Conservation (phyloP, 2,888 invertebrate genomes). For the Drosophila mercatorum region DNA sequence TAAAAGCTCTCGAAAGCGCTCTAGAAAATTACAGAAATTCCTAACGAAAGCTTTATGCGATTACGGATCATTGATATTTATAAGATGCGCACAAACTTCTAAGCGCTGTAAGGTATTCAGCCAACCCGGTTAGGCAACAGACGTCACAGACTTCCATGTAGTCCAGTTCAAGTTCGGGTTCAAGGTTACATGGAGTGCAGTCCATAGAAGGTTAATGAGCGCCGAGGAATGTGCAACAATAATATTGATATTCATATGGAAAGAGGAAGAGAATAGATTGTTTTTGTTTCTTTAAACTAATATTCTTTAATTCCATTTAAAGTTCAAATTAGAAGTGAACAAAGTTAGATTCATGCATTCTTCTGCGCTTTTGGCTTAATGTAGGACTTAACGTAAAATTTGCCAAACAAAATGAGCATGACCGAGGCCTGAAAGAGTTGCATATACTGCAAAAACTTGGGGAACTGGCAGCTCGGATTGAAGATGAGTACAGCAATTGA, state of each 20-base stretch:
- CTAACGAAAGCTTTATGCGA: conserved; percentile 2
- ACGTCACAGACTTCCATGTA: not conserved
- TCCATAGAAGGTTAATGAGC: no score
- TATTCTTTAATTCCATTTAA: not conserved
- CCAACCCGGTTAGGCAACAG: not conserved
- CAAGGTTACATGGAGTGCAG: not conserved
- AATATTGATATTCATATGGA: not conserved
- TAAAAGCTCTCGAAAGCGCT: conserved; percentile 1
- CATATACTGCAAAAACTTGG: conserved; percentile 16
- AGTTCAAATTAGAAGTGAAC: not conserved
- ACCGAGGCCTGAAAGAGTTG: conserved; percentile 24
- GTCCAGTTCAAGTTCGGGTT: not conserved
- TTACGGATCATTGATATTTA: conserved; percentile 15
- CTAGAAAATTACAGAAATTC: not conserved
- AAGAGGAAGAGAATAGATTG: not conserved
- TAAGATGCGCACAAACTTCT: not conserved
- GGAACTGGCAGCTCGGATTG: conserved; percentile 39
- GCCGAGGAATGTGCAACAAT: not conserved
- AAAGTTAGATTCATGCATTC: not conserved
- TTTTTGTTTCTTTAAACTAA: not conserved
- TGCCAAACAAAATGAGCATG: conserved; percentile 47
- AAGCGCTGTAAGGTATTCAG: not conserved
- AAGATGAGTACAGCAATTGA: conserved; percentile 27
- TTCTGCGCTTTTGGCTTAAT: conserved; percentile 8
- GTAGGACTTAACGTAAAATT: conserved; percentile 50